Percentiles rank a stretch among this genome's conserved stretches.
Conservation (phyloP, 2,797 vertebrate species). For the Todus mexicanus region DNA sequence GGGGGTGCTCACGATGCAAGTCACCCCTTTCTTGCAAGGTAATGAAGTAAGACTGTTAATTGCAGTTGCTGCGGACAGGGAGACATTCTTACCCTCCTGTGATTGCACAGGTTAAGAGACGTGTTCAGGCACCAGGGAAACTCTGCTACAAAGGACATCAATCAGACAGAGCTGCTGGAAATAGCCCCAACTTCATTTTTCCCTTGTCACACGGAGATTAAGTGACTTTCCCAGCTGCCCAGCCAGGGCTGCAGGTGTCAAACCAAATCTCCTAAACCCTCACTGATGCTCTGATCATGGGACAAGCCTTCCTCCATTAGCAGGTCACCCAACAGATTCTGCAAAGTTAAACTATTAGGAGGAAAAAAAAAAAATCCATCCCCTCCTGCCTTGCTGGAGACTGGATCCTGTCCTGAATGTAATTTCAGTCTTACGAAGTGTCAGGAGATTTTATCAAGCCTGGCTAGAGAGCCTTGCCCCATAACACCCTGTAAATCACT, state of each 20-base stretch:
- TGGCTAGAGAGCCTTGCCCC: background rate
- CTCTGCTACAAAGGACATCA: background rate
- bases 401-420: background rate
- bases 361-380: background rate
- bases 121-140: background rate
- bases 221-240: background rate
- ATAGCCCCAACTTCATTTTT: background rate
- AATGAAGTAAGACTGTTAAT: background rate
- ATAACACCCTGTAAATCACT: background rate
- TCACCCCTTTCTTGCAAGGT: background rate
- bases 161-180: background rate
- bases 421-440: background rate
- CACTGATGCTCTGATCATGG: background rate
- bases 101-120: background rate
- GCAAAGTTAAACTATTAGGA: background rate
- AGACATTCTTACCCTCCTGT: background rate
- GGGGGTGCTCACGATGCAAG: rapidly evolving
- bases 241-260: background rate
- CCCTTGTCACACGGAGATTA: background rate
- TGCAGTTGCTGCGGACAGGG: background rate
- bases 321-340: background rate
- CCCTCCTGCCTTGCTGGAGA: background rate
- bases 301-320: background rate
- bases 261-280: background rate
- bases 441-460: background rate